Evolutionary conservation across 2,888 invertebrate genomes (phyloP), one percentile per base, ranked within the genome.

Genomic region (Cacoxenus indagator): DNA sequence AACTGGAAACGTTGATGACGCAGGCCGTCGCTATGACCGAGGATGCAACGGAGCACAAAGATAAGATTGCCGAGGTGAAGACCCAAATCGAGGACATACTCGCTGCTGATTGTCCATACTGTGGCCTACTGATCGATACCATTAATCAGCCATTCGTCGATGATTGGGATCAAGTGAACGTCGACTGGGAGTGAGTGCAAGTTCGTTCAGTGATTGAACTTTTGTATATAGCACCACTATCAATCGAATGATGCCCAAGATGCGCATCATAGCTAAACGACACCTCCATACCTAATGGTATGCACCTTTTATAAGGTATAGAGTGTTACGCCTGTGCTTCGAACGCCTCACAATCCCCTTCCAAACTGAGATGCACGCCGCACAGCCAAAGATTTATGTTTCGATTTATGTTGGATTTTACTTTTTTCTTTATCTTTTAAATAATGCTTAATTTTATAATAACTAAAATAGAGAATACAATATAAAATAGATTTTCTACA

Each of bases 111-210:
- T 98, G 98, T 87, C 90, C 96, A 4, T 96, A 94, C 89, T 98
- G 98, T 86, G 97, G 98, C 2, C 95, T 97, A 76, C 96, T 97
- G 93, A 96, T 98, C 81, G 93, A 94, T 75, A 93, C 94, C 54
- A 95, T 98, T 68, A 96, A 97, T 86, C 92, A 93, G 78, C 96
- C 96, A 1, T 97, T 97, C 85, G 94, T 97, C 54, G 86, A 86
- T 61, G 92, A 93, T 67, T 96, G 95, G 90, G 95, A 95, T 69
- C 89, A 90, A 73, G 93, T 95, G 11, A 92, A 93, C 89, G 93
- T 93, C 84, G 95, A 96, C 83, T 97, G 96, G 96, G 93, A 94
- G 85, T 95, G 89, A 90, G n/a, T n/a, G n/a, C n/a, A n/a, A n/a
- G n/a, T n/a, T n/a, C n/a, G n/a, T n/a, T n/a, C n/a, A n/a, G n/a